Conservation (phyloP, 2,113 vertebrate species). For the Circaetus cinerascens region DNA sequence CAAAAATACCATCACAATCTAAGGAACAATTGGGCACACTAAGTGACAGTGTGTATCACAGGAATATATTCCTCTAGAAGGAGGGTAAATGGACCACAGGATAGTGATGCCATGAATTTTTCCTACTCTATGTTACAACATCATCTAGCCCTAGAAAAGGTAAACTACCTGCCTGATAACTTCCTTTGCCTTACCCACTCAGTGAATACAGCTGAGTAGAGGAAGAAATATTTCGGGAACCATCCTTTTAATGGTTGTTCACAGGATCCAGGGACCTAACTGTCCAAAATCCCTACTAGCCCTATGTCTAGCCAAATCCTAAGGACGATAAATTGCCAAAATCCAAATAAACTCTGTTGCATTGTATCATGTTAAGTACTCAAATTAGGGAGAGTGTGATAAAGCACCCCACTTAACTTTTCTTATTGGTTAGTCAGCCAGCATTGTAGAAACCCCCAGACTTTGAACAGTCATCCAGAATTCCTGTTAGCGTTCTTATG, state of each 20-base stretch:
- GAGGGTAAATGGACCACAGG: neutral
- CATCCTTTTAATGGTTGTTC: neutral
- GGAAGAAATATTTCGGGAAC: neutral
- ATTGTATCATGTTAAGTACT: neutral
- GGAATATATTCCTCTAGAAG: neutral
- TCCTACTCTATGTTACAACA: neutral
- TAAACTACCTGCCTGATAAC: neutral
- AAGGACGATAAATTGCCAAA: neutral
- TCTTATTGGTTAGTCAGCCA: neutral
- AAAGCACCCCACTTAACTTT: neutral
- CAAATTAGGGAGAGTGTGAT: neutral
- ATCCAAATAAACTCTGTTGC: neutral
- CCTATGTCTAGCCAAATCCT: neutral
- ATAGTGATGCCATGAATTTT: neutral
- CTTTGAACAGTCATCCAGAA: neutral
- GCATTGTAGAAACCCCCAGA: neutral
- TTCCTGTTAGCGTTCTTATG: neutral
- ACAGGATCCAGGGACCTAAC: neutral
- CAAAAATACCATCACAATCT: neutral
- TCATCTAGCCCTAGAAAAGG: neutral
- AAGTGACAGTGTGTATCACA: neutral
- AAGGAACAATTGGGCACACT: neutral
- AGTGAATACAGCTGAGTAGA: neutral
- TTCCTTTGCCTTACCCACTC: neutral
- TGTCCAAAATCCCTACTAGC: neutral